phyloP scores from a whole-genome alignment of 2,888 invertebrate genomes.

The Drosophila hamatofila region DNA sequence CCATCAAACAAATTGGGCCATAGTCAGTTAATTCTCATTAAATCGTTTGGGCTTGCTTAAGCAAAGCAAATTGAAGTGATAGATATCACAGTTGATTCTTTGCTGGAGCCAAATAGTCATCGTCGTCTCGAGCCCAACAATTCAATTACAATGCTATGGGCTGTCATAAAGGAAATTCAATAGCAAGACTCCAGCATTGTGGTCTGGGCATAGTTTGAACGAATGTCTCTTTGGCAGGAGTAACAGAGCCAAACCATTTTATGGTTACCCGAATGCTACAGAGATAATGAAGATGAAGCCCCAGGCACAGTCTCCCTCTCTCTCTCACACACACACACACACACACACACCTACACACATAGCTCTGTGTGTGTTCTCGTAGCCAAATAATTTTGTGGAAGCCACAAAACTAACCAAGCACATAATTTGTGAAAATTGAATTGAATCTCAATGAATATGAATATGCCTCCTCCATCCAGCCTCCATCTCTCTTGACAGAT shows the following conservation, averaged over 20 bases:
- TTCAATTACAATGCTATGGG: conserved; percentile 68
- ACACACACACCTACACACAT: neutral
- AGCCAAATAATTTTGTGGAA: conserved; percentile 73
- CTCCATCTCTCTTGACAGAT: neutral
- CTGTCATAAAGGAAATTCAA: conserved; percentile 54
- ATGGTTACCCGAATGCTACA: conserved; percentile 47
- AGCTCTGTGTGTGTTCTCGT: neutral
- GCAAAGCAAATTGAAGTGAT: neutral
- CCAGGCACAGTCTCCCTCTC: conserved; percentile 22
- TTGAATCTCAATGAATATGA: conserved; percentile 71
- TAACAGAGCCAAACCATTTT: conserved; percentile 25
- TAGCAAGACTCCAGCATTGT: conserved; percentile 36
- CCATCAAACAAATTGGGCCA: too few species aligned
- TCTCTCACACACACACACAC: conserved; percentile 3
- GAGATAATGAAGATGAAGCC: conserved; percentile 77
- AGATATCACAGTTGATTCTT: conserved; percentile 14
- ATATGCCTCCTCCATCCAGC: conserved; percentile 37
- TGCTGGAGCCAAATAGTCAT: conserved; percentile 19
- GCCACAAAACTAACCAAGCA: conserved; percentile 81
- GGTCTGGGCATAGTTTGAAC: conserved; percentile 24
- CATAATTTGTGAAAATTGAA: conserved; percentile 79
- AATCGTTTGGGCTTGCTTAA: neutral
- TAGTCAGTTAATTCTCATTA: neutral
- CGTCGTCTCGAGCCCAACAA: conserved; percentile 32
- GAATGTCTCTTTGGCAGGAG: conserved; percentile 3